Evolutionary conservation across 2,888 invertebrate species (phyloP).

Genomic region (Yponomeuta cagnagella): DNA sequence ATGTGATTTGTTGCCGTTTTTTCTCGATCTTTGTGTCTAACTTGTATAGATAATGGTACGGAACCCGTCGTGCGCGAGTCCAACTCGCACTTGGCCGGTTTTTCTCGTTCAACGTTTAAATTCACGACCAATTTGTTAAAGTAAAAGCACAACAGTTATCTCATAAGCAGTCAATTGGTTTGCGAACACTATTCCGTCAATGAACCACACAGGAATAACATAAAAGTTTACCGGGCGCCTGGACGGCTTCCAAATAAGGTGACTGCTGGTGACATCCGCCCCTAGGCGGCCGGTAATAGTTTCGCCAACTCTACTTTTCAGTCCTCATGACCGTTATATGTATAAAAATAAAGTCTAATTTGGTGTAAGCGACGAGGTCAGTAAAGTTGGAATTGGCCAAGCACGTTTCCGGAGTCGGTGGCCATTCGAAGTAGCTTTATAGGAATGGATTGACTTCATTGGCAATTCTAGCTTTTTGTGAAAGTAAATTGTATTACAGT

Average conservation of each 20-base stretch:
- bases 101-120: too few relatives aligned
- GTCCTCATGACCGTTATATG: constrained; percentile 27
- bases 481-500: constrained; percentile 14
- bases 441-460: constrained; percentile 57
- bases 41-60: too few relatives aligned
- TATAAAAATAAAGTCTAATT: constrained; percentile 31
- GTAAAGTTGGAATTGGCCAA: constrained; percentile 37
- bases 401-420: constrained; percentile 52
- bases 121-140: constrained; percentile 3
- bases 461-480: constrained; percentile 41
- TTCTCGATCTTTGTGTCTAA: too few relatives aligned
- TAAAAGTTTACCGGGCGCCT: constrained; percentile 63
- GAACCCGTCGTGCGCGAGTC: too few relatives aligned
- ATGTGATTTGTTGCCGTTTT: too few relatives aligned
- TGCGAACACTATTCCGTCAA: constrained; percentile 32
- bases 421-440: constrained; percentile 54
- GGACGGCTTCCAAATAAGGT: constrained; percentile 71
- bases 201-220: constrained; percentile 68
- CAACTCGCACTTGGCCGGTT: too few relatives aligned
- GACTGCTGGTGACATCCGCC: constrained; percentile 66
- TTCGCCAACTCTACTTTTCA: constrained; percentile 31
- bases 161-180: constrained; percentile 5
- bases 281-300: constrained; percentile 41
- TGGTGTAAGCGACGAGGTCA: not conserved
- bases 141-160: not conserved